phyloP scores from a whole-genome alignment of 2,888 invertebrate genomes.

The Tetanocera ferruginea region DNA sequence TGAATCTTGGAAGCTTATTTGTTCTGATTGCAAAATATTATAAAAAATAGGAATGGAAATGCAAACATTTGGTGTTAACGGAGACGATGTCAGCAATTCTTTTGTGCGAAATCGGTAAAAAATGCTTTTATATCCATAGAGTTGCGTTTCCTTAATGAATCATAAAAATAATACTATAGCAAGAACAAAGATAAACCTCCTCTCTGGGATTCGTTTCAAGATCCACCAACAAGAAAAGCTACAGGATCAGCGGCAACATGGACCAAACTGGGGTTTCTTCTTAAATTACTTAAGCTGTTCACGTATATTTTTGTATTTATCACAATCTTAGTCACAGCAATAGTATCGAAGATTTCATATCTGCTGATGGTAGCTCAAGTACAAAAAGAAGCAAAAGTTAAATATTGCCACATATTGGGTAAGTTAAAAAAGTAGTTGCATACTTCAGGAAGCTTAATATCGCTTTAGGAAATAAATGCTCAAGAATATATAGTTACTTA shows the following conservation, averaged over 20 bases:
- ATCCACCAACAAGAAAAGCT: slow-evolving; percentile 77
- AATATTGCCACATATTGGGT: slow-evolving; percentile 48
- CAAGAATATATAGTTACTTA: no score
- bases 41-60: slow-evolving; percentile 9
- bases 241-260: slow-evolving; percentile 78
- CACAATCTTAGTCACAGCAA: slow-evolving; percentile 77
- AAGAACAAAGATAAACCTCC: slow-evolving; percentile 65
- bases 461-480: not conserved
- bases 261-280: slow-evolving; percentile 75
- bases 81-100: not conserved
- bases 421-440: slow-evolving; percentile 22
- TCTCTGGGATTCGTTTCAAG: slow-evolving; percentile 86
- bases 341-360: slow-evolving; percentile 80
- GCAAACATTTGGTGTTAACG: not conserved
- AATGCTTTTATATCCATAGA: not conserved
- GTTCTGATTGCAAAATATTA: not conserved
- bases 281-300: slow-evolving; percentile 77
- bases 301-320: slow-evolving; percentile 79
- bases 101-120: slow-evolving; percentile 27
- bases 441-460: not conserved
- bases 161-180: slow-evolving; percentile 35
- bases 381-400: slow-evolving; percentile 51
- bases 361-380: slow-evolving; percentile 75
- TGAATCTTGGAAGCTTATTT: not conserved
- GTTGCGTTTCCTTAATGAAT: not conserved